These are phyloP conservation scores for Apoda limacodes DNA, from an alignment of 2,888 invertebrate species.

Conservation along the genomic window DNA sequence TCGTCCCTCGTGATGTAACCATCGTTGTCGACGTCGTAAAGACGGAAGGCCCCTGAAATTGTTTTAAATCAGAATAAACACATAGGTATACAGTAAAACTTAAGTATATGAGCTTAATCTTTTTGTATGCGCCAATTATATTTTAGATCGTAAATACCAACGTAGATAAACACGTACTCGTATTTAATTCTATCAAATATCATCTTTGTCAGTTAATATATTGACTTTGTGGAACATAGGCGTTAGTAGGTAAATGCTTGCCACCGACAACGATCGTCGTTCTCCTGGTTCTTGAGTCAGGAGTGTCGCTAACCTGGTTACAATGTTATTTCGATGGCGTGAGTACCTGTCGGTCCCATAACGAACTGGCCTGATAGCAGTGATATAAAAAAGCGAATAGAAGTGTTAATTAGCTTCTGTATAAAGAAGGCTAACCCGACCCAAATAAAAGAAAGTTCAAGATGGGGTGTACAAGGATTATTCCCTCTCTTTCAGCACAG, in stretches of 20 bases:
- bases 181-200: too few species aligned
- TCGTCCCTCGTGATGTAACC: slow-evolving; percentile 96
- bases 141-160: background rate
- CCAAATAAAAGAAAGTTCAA: background rate
- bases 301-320: too few species aligned
- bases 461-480: slow-evolving; percentile 1
- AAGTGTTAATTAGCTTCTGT: slow-evolving; percentile 1
- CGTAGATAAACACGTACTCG: slow-evolving; percentile 12
- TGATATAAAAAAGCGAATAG: background rate
- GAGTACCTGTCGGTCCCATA: background rate
- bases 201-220: too few species aligned
- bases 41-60: slow-evolving; percentile 90
- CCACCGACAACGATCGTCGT: too few species aligned
- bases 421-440: slow-evolving; percentile 1
- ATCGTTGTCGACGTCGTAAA: slow-evolving; percentile 96
- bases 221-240: too few species aligned
- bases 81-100: background rate
- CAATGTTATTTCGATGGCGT: too few species aligned
- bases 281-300: too few species aligned
- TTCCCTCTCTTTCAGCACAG: slow-evolving; percentile 1
- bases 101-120: background rate
- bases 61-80: slow-evolving; percentile 13
- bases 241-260: too few species aligned
- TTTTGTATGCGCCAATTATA: too few species aligned
- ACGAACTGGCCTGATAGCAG: background rate